Evolutionary conservation across 2,113 vertebrate species (phyloP).

Genomic region (Prionailurus viverrinus): DNA sequence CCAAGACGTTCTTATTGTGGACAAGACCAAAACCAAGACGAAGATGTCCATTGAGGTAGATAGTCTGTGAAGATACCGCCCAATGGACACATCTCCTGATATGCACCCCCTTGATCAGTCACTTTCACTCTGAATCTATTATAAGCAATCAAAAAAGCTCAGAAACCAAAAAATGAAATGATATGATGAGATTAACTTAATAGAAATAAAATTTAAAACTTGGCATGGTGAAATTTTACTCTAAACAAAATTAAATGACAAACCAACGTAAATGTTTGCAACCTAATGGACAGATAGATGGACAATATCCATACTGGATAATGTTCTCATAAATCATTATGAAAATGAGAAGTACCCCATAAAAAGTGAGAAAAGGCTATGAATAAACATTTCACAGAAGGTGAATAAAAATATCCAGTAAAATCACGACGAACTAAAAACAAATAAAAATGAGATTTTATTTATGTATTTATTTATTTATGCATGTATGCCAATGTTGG

Average conservation of each 20-base stretch:
- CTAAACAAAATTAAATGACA: constrained; percentile 6
- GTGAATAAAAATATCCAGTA: not conserved
- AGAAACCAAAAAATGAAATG: constrained; percentile 25
- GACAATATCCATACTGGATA: not conserved
- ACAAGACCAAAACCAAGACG: not conserved
- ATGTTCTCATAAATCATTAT: not conserved
- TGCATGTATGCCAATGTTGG: not conserved
- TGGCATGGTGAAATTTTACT: not conserved
- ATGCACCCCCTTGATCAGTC: too few species aligned
- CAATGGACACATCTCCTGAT: not conserved
- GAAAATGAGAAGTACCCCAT: not conserved
- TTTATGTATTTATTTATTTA: not conserved
- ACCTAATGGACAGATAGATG: not conserved
- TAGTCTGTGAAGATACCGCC: not conserved
- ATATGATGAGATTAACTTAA: not conserved
- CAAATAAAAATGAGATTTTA: not conserved
- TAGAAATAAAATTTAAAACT: constrained; percentile 39
- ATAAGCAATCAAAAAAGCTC: not conserved
- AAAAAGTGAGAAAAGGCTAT: constrained; percentile 25
- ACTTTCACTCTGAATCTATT: not conserved
- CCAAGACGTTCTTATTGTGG: not conserved
- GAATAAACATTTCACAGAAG: not conserved
- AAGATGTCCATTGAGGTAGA: not conserved
- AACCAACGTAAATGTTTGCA: constrained; percentile 14
- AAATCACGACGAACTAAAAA: constrained; percentile 25